These are phyloP conservation scores for Andrena bicolor DNA, from an alignment of 2,888 invertebrate genomes.

Conservation along the genomic window DNA sequence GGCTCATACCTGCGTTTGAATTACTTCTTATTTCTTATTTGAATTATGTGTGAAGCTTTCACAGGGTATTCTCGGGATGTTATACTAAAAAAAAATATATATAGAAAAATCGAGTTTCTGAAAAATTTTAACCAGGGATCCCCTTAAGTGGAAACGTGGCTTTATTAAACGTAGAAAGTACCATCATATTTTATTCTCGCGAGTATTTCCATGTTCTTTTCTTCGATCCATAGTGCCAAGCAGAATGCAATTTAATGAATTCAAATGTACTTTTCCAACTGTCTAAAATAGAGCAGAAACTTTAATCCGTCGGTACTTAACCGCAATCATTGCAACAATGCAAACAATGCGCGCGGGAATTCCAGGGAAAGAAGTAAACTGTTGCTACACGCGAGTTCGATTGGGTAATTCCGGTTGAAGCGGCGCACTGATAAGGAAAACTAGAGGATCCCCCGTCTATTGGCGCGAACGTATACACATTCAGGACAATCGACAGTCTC, in stretches of 20 bases:
- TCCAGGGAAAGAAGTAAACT: background rate
- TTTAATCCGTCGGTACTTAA: background rate
- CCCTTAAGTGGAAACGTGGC: too few species aligned
- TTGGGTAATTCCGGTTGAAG: conserved; percentile 13
- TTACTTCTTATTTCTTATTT: too few species aligned
- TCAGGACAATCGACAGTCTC: conserved; percentile 6
- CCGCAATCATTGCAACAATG: background rate
- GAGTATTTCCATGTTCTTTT: too few species aligned
- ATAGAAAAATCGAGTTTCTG: too few species aligned
- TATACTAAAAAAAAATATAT: too few species aligned
- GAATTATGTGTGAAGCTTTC: too few species aligned
- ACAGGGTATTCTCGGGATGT: too few species aligned
- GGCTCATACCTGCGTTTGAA: too few species aligned
- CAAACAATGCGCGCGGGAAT: background rate
- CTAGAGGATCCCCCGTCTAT: conserved; percentile 28
- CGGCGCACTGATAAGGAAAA: conserved; percentile 23
- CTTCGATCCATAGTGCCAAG: too few species aligned
- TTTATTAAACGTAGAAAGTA: too few species aligned
- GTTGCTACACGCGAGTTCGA: background rate
- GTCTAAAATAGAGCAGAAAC: background rate
- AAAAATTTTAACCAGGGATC: too few species aligned
- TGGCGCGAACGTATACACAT: conserved; percentile 19
- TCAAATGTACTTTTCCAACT: background rate
- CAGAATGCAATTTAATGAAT: background rate
- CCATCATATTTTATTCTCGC: too few species aligned